These are phyloP conservation scores for Calliphora vomitoria DNA, from an alignment of 2,888 invertebrate genomes.

Conservation along the genomic window DNA sequence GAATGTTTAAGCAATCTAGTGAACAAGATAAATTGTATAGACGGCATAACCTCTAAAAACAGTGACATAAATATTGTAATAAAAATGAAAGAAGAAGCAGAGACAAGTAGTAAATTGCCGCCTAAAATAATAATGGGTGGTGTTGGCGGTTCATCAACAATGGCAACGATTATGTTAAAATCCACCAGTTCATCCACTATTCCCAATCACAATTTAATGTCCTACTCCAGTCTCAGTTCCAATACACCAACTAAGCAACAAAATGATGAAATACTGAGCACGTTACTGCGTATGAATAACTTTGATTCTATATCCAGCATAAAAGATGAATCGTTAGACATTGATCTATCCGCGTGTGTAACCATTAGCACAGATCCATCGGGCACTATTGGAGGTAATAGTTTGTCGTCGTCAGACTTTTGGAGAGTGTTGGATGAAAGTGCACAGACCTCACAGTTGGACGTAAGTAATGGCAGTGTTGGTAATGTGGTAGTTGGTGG, in stretches of 20 bases:
- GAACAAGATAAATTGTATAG: slow-evolving; percentile 76
- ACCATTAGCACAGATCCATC: slow-evolving; percentile 81
- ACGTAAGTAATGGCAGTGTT: slow-evolving; percentile 75
- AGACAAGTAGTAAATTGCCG: slow-evolving; percentile 83
- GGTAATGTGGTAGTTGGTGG: slow-evolving; percentile 44
- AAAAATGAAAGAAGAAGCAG: slow-evolving; percentile 83
- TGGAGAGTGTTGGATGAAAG: slow-evolving; percentile 83
- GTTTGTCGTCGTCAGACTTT: slow-evolving; percentile 83
- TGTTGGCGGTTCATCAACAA: slow-evolving; percentile 71
- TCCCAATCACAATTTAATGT: slow-evolving; percentile 26
- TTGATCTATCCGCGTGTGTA: slow-evolving; percentile 84
- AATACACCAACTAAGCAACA: slow-evolving; percentile 73
- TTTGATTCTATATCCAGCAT: slow-evolving; percentile 84
- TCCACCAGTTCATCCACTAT: slow-evolving; percentile 43
- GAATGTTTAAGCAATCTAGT: slow-evolving; percentile 46
- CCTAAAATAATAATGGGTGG: slow-evolving; percentile 81
- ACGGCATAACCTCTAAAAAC: slow-evolving; percentile 82
- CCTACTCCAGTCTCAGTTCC: slow-evolving; percentile 29
- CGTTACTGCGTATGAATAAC: slow-evolving; percentile 82
- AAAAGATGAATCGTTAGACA: slow-evolving; percentile 84
- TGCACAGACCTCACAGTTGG: slow-evolving; percentile 81
- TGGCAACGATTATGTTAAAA: slow-evolving; percentile 75
- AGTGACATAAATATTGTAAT: slow-evolving; percentile 78
- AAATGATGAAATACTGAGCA: slow-evolving; percentile 83
- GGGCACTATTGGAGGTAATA: slow-evolving; percentile 81